Base-by-base conservation (phyloP, 2,797 vertebrate species). In the Phalanger gymnotis region DNA sequence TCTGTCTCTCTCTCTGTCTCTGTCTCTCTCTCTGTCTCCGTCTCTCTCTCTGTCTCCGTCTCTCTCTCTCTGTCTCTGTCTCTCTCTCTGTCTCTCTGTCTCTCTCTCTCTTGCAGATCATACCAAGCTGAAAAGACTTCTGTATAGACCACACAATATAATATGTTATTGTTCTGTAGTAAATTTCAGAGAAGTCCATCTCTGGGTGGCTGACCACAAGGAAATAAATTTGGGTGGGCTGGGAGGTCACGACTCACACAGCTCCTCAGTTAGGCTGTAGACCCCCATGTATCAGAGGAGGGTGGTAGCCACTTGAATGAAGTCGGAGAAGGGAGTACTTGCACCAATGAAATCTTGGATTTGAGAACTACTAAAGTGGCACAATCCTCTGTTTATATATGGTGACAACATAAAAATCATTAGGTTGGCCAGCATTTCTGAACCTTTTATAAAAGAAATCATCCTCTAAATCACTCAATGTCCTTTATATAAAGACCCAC, bases 361-460 rank as follows among this genome's bases (percentile, higher is more conserved):
- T 10, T 87, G 40, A 9, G 10, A 87, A 87, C 9, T 87, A 87
- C 25, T 87, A 51, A 51, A 81, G 22, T 87, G 40, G 40, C 40
- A 47, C 10, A 7, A 51, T 87, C 19, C 40, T 53, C 94, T 90
- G 55, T 81, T 97, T 54, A 92, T 93, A 66, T 55, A 95, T 90
- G 90, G 81, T 55, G 94, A 40, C 90, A 94, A 91, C 31, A 52
- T 93, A 94, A 96, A 91, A 95, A 73, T 54, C 27, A 87, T 53
- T 53, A 30, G 31, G 91, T 51, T n/a, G 55, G 94, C 95, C 90
- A 90, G 47, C 73, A 96, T 92, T 95, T 96, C 56, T 81, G 93
- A 94, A 92, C 61, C 92, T 87, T 87, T 94, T 92, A 10, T 94
- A 92, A 96, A 93, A 95, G 92, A 30, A 61, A 91, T 94, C 96